phyloP scores from a whole-genome alignment of 2,113 vertebrate species.

The Cyprinus carpio region DNA sequence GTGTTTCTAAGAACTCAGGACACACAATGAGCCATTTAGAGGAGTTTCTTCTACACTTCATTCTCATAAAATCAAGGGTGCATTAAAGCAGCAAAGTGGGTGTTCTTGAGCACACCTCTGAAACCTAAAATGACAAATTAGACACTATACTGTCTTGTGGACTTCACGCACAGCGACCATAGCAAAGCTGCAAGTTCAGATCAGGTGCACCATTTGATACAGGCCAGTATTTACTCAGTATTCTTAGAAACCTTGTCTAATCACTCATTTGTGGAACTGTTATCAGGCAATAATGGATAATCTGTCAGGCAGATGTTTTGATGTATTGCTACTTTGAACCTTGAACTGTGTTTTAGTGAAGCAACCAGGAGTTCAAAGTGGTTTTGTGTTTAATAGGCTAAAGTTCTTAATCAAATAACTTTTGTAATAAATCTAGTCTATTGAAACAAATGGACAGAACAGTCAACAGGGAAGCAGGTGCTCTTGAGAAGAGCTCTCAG shows the following conservation, averaged over 20 bases:
- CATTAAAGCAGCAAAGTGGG: no score
- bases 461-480: not conserved
- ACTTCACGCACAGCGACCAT: not conserved
- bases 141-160: not conserved
- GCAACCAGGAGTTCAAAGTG: not conserved
- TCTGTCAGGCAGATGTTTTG: not conserved
- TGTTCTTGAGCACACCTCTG: not conserved
- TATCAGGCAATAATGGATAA: not conserved
- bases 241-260: not conserved
- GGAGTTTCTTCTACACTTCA: not conserved
- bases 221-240: not conserved
- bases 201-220: not conserved
- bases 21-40: not conserved
- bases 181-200: not conserved
- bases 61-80: slow-evolving; percentile 1
- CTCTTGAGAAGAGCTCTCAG: not conserved
- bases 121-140: not conserved
- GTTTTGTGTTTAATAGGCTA: not conserved
- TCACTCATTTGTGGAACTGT: not conserved
- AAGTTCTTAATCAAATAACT: not conserved
- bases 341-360: not conserved
- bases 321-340: not conserved
- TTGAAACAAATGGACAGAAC: not conserved
- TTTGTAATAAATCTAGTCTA: not conserved
- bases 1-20: not conserved